Evolutionary conservation across 2,888 invertebrate genomes (phyloP).

Genomic region (Penaeus monodon): DNA sequence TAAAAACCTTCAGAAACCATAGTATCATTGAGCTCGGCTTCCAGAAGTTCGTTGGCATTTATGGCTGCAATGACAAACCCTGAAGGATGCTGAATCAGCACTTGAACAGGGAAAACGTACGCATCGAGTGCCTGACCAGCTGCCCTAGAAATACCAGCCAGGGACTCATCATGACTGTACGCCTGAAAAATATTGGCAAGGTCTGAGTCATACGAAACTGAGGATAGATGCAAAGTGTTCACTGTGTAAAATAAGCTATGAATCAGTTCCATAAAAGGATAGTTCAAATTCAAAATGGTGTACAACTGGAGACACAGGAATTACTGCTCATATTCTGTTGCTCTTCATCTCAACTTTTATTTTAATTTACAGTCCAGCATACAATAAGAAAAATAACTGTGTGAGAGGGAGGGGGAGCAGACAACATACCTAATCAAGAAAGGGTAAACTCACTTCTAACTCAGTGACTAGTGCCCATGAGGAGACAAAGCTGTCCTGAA

Average conservation of each 20-base stretch:
- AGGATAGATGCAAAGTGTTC: too few species aligned
- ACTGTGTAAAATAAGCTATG: too few species aligned
- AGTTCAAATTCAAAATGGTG: too few species aligned
- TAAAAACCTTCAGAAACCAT: constrained; percentile 39
- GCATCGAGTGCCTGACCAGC: constrained; percentile 23
- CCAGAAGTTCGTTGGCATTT: constrained; percentile 41
- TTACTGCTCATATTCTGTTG: too few species aligned
- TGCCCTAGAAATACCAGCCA: not conserved
- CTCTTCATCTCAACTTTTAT: too few species aligned
- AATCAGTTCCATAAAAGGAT: too few species aligned
- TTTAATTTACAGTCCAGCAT: too few species aligned
- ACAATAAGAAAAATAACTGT: too few species aligned
- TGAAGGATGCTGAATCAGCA: constrained; percentile 40
- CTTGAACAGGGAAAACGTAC: constrained; percentile 46
- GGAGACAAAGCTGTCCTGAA: constrained; percentile 35
- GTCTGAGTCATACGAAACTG: too few species aligned
- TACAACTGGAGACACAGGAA: too few species aligned
- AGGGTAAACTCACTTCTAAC: constrained; percentile 28
- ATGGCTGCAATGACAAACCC: constrained; percentile 36
- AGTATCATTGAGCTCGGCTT: constrained; percentile 27
- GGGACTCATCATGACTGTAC: not conserved
- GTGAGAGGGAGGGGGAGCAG: too few species aligned
- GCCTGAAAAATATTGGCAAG: too few species aligned
- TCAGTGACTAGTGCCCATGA: constrained; percentile 40
- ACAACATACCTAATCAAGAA: not conserved